A percentile compares a stretch with the other conserved stretches of the same genome.
Evolutionary conservation across 2,888 invertebrate genomes (phyloP).

Genomic region (Sacculina carcini): DNA sequence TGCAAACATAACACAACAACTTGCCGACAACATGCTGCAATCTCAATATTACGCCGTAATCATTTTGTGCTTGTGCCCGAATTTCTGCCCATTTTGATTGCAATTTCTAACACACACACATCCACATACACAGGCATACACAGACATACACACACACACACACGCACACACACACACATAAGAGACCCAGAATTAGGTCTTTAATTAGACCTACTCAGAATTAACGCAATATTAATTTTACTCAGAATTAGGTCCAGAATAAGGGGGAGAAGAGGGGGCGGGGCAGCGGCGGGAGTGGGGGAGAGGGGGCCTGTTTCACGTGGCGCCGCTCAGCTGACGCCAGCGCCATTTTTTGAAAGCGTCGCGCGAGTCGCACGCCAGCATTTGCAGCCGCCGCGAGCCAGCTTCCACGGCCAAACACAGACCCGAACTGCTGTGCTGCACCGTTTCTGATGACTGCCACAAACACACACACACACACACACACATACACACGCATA

Average conservation of each 20-base stretch:
- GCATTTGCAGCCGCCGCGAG: slow-evolving; percentile 43
- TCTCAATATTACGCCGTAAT: too few relatives aligned
- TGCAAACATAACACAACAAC: too few relatives aligned
- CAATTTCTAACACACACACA: too few relatives aligned
- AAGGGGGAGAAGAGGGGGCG: neutral
- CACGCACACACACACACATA: neutral
- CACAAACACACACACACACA: slow-evolving; percentile 14
- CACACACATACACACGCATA: neutral
- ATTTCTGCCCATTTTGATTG: too few relatives aligned
- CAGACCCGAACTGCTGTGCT: slow-evolving; percentile 48
- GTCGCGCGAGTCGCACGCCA: slow-evolving; percentile 58
- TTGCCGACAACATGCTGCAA: too few relatives aligned
- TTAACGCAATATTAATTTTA: neutral
- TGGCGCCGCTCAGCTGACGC: slow-evolving; percentile 40
- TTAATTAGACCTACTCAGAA: neutral
- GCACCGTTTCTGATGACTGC: slow-evolving; percentile 34
- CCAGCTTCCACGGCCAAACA: slow-evolving; percentile 63
- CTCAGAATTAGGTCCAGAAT: neutral
- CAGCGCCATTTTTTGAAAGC: slow-evolving; percentile 72
- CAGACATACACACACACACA: neutral
- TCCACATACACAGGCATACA: slow-evolving; percentile 1
- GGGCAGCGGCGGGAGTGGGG: too few relatives aligned
- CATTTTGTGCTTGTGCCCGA: too few relatives aligned
- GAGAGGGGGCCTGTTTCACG: too few relatives aligned
- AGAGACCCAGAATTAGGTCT: neutral